phyloP scores from a whole-genome alignment of 2,797 vertebrate species.

The Phyllotis vaccarum region DNA sequence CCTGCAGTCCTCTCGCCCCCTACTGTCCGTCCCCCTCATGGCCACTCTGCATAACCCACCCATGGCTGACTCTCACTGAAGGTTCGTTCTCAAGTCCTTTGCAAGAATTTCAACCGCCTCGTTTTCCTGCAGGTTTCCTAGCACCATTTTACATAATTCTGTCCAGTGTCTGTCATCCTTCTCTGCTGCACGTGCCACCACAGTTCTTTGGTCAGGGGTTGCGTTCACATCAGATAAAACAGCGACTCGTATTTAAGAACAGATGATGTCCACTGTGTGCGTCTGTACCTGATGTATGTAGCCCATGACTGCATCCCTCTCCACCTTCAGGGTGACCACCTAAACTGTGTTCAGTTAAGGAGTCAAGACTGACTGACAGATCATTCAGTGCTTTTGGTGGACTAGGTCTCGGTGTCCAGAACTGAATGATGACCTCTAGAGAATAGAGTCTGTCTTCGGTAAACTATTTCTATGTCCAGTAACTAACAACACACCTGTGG shows the following conservation, averaged over 20 bases:
- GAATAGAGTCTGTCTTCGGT: neutral
- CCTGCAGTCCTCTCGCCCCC: conserved; percentile 61
- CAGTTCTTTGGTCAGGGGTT: neutral
- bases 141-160: conserved; percentile 65
- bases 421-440: conserved; percentile 39
- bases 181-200: neutral
- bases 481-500: conserved; percentile 30
- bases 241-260: neutral
- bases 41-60: conserved; percentile 64
- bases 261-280: neutral
- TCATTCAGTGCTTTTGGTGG: neutral
- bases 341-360: neutral
- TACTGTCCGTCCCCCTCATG: neutral
- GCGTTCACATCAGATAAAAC: neutral
- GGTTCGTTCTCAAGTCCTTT: conserved; percentile 19
- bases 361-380: neutral
- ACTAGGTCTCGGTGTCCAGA: neutral
- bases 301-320: conserved; percentile 26
- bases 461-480: conserved; percentile 32
- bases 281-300: neutral
- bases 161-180: conserved; percentile 23
- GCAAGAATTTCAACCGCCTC: conserved; percentile 53
- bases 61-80: conserved; percentile 4
- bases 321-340: neutral
- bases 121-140: conserved; percentile 32